Evolutionary conservation across 2,797 vertebrate genomes (phyloP), one percentile per base, ranked within the genome.

Genomic region (Enoplosus armatus): DNA sequence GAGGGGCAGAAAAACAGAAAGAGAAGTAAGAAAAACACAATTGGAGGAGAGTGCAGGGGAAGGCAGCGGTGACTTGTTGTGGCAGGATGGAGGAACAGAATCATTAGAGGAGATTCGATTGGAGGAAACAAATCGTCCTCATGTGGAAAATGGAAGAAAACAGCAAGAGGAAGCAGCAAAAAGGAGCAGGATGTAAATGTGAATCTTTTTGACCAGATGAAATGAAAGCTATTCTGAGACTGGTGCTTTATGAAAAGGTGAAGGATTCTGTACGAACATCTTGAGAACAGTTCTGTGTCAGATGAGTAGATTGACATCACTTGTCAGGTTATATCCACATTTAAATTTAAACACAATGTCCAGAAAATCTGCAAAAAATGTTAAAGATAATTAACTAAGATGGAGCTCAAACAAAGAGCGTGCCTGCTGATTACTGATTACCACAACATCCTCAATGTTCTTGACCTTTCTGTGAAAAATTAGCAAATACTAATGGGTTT

Each of bases 21-120:
- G 83, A 69, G 79, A 85, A 86, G 51, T 50, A 62, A 86, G 85
- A 87, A 89, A 86, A 91, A 90, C 81, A 59, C 66, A 78, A 79
- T 60, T 68, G 77, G 71, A 87, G 77, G 45, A 66, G 82, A 82
- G 83, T 1, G 65, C 41, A 43, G 72, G 64, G 31, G 79, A 37
- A 85, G 75, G 82, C 35, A n/a, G 68, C 60, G 65, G 75, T 60
- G 82, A 71, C 72, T 85, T 77, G 77, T 74, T 75, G 81, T 85
- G 85, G 68, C 70, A 56, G 63, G 61, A 78, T 20, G 59, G n/a
- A 64, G 77, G 51, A 72, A 80, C 74, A 47, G 63, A 27, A 87
- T 84, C 27, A 37, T 77, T 67, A 75, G 56, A 37, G 8, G 48
- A n/a, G 20, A 27, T 53, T 14, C 37, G 37, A 39, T n/a, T 22